Conservation (phyloP, 2,797 vertebrate genomes). For the Caiman crocodilus region DNA sequence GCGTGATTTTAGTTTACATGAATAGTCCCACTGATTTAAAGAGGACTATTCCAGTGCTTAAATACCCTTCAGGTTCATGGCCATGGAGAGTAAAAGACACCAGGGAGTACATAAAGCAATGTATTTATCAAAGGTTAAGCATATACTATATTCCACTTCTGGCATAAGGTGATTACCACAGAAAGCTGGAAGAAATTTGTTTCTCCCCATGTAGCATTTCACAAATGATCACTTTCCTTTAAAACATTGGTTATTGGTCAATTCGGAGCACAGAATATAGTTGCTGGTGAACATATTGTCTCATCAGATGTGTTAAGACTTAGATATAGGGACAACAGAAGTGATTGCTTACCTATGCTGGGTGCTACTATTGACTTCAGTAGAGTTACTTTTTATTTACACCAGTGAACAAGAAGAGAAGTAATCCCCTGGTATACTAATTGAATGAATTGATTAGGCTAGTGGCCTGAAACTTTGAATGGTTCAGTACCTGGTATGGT, state of each 20-base stretch:
- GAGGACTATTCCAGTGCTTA: neutral
- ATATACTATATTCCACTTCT: slow-evolving; percentile 2
- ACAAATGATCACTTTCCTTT: slow-evolving; percentile 17
- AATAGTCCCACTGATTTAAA: neutral
- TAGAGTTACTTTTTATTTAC: neutral
- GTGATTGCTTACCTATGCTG: neutral
- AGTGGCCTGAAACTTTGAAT: no score
- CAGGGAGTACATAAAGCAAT: neutral
- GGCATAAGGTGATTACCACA: slow-evolving; percentile 15
- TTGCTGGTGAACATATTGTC: neutral
- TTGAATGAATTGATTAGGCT: no score
- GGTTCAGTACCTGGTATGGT: no score
- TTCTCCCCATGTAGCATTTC: neutral
- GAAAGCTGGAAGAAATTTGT: slow-evolving; percentile 42
- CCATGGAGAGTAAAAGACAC: neutral
- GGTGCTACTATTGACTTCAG: neutral
- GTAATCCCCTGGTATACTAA: neutral
- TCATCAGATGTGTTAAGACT: neutral
- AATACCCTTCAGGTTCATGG: neutral
- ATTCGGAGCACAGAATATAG: neutral
- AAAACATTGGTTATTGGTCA: neutral
- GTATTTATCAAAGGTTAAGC: slow-evolving; percentile 19
- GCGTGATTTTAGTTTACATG: neutral
- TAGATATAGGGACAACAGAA: neutral
- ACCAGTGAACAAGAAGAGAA: slow-evolving; percentile 8